These are phyloP conservation scores for Andrena praecox DNA, from an alignment of 2,888 invertebrate genomes.

Conservation along the genomic window DNA sequence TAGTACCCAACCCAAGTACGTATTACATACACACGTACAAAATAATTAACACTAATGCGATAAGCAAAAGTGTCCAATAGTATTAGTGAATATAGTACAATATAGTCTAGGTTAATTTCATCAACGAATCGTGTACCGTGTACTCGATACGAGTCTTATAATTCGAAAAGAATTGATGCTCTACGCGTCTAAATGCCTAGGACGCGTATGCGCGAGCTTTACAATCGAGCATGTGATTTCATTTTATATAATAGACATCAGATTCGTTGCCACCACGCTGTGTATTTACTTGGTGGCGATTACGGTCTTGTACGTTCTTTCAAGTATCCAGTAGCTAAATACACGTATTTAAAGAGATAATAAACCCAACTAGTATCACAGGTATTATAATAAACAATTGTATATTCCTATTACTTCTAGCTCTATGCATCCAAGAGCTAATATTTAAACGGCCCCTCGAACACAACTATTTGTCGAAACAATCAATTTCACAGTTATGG, in stretches of 20 bases:
- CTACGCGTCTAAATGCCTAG: too few species aligned
- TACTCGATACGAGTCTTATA: neutral
- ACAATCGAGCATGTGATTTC: too few species aligned
- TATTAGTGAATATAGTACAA: neutral
- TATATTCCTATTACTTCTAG: slow-evolving; percentile 26
- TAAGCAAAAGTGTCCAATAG: neutral
- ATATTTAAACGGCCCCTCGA: slow-evolving; percentile 5
- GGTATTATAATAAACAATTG: neutral
- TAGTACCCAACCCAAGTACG: too few species aligned
- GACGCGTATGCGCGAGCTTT: too few species aligned
- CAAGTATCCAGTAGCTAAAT: too few species aligned
- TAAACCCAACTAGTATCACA: neutral
- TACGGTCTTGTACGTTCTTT: too few species aligned
- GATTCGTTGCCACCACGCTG: too few species aligned
- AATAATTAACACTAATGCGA: slow-evolving; percentile 14
- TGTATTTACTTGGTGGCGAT: too few species aligned
- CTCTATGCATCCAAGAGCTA: neutral
- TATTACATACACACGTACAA: neutral
- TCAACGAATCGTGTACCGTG: neutral
- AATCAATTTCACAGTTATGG: slow-evolving; percentile 5
- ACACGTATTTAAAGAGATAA: neutral
- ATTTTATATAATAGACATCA: too few species aligned
- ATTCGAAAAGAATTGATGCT: neutral
- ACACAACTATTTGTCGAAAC: neutral
- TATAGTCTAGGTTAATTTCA: slow-evolving; percentile 44